phyloP scores from a whole-genome alignment of 2,113 vertebrate genomes.

The Tachysurus fulvidraco region DNA sequence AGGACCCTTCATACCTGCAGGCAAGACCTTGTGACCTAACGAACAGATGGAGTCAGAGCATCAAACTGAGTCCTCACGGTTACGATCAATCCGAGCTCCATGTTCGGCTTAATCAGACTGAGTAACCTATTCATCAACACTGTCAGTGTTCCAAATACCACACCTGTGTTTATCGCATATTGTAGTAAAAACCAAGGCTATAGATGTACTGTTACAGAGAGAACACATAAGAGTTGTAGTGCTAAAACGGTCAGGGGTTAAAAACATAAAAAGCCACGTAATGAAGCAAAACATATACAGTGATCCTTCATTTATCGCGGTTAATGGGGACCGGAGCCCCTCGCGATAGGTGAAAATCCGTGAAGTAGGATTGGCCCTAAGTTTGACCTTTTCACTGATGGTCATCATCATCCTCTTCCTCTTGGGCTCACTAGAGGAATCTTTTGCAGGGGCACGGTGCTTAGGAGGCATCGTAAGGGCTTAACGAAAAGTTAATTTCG shows the following conservation, averaged over 20 bases:
- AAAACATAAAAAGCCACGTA: not conserved
- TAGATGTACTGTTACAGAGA: not conserved
- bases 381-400: no score
- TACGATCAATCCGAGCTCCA: not conserved
- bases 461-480: no score
- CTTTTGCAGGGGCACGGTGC: no score
- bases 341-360: no score
- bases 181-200: not conserved
- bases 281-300: not conserved
- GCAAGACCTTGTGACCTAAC: conserved; percentile 14
- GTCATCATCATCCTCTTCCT: no score
- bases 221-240: not conserved
- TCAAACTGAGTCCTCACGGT: conserved; percentile 44
- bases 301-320: no score
- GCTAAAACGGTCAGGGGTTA: not conserved
- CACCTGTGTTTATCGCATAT: not conserved
- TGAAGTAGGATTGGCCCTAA: no score
- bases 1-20: conserved; percentile 31
- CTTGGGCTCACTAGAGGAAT: no score
- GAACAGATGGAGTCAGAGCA: conserved; percentile 42
- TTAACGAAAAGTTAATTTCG: no score
- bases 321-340: no score
- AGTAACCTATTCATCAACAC: not conserved
- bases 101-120: not conserved
- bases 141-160: not conserved